Evolutionary conservation across 2,113 vertebrate genomes (phyloP).

Genomic region (Hassar affinis): DNA sequence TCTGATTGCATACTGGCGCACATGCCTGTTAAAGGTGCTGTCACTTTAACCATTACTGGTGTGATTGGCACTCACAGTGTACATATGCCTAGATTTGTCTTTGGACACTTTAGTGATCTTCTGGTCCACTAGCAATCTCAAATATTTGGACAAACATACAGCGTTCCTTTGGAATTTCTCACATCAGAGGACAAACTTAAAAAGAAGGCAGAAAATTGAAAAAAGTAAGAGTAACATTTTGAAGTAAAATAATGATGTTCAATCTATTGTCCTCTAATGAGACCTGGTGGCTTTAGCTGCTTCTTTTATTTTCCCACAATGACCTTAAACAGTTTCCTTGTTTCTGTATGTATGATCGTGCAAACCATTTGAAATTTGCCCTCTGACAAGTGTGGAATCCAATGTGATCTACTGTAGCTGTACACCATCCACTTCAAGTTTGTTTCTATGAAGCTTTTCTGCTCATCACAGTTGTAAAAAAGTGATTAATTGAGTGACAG

Average conservation of each 20-base stretch:
- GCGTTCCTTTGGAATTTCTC: slow-evolving; percentile 65
- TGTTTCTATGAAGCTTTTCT: too few species aligned
- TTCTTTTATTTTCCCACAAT: not conserved
- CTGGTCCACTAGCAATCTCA: slow-evolving; percentile 52
- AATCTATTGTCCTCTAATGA: slow-evolving; percentile 1
- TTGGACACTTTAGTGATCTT: slow-evolving; percentile 55
- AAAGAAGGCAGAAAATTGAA: slow-evolving; percentile 57
- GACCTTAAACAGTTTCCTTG: not conserved
- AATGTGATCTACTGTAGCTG: not conserved
- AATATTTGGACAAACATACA: slow-evolving; percentile 39
- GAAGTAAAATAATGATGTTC: slow-evolving; percentile 42
- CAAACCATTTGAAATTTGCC: not conserved
- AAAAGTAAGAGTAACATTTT: too few species aligned
- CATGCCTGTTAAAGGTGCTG: too few species aligned
- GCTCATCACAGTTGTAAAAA: too few species aligned
- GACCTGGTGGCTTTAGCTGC: not conserved
- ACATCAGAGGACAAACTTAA: slow-evolving; percentile 65
- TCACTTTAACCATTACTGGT: too few species aligned
- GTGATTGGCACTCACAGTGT: too few species aligned
- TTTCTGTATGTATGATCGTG: not conserved
- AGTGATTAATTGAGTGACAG: not conserved
- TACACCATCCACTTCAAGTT: not conserved
- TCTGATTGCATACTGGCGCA: not conserved
- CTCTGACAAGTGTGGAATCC: not conserved
- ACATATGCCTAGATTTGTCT: slow-evolving; percentile 33